phyloP scores from a whole-genome alignment of 2,888 invertebrate species.

The Callyntrura guangdongensis region DNA sequence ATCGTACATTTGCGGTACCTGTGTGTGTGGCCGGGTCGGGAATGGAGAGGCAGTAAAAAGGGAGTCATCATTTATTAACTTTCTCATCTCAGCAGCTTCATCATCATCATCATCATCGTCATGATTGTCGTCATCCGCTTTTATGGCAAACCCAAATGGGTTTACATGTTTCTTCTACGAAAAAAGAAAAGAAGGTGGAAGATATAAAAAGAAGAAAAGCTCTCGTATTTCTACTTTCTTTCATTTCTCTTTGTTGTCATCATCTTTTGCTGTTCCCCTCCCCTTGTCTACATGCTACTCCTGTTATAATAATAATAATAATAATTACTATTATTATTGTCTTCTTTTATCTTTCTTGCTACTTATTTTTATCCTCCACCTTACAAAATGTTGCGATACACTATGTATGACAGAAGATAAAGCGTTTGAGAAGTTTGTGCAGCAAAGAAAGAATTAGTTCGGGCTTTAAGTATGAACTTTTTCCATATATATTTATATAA shows the following conservation, averaged over 20 bases:
- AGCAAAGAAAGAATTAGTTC: too few species aligned
- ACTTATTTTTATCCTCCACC: not conserved
- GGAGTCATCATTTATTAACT: conserved; percentile 51
- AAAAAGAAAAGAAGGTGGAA: too few species aligned
- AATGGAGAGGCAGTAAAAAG: too few species aligned
- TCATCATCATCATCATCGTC: too few species aligned
- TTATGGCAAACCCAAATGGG: not conserved
- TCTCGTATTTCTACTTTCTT: conserved; percentile 24
- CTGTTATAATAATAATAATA: conserved; percentile 21
- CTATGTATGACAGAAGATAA: too few species aligned
- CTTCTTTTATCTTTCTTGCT: conserved; percentile 38
- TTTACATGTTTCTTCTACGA: not conserved
- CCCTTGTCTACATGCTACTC: too few species aligned
- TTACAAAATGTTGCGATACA: too few species aligned
- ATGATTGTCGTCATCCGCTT: too few species aligned
- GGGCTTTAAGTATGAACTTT: too few species aligned
- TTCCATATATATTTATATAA: too few species aligned
- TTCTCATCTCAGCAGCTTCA: conserved; percentile 48
- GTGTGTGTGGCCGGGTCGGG: conserved; percentile 23
- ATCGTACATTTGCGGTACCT: conserved; percentile 1
- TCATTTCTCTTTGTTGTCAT: not conserved
- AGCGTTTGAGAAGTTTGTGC: too few species aligned
- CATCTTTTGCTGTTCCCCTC: not conserved
- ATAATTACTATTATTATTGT: conserved; percentile 57
- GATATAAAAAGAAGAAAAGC: conserved; percentile 19